Conservation (phyloP, 2,113 vertebrate species). For the Chaetura pelagica region DNA sequence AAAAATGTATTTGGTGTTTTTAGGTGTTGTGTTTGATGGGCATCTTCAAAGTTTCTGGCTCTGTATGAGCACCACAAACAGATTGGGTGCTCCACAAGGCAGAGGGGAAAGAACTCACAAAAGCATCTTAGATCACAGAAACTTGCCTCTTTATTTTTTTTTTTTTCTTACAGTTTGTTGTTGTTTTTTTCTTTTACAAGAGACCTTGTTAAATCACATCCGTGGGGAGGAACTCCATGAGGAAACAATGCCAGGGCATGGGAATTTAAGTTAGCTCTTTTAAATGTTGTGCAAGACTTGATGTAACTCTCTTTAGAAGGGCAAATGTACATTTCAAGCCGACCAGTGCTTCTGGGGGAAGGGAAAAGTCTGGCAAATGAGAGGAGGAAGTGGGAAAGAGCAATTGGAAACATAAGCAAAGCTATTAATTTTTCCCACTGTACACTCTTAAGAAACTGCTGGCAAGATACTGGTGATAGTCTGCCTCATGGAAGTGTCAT, state of each 20-base stretch:
- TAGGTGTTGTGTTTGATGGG: background rate
- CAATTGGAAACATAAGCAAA: constrained; percentile 68
- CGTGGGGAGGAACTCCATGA: background rate
- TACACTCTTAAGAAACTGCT: constrained; percentile 49
- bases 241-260: background rate
- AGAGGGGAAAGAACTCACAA: background rate
- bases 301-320: background rate
- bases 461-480: constrained; percentile 44
- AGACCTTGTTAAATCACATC: background rate
- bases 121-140: background rate
- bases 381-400: constrained; percentile 70
- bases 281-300: background rate
- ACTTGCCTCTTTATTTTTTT: background rate
- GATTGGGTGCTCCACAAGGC: background rate
- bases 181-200: background rate
- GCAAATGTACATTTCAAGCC: background rate
- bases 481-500: constrained; percentile 68
- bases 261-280: background rate
- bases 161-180: no score
- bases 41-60: background rate
- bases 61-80: background rate
- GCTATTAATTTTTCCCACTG: constrained; percentile 71
- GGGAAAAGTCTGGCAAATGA: constrained; percentile 35
- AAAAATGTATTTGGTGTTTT: background rate
- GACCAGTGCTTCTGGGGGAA: background rate